These are phyloP conservation scores for Paramormyrops kingsleyae DNA, from an alignment of 2,113 vertebrate genomes.

Conservation along the genomic window DNA sequence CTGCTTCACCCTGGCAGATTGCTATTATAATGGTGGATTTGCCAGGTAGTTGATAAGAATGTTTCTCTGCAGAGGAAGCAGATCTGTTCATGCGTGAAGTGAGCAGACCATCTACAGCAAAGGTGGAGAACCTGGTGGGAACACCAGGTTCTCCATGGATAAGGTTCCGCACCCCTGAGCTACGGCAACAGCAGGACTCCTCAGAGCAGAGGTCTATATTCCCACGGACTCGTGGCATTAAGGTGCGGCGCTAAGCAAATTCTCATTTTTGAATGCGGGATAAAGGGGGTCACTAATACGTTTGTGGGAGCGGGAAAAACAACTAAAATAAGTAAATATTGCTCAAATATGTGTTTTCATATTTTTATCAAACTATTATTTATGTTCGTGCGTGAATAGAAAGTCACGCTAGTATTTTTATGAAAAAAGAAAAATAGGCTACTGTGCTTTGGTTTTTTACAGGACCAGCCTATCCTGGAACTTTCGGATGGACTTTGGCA, in stretches of 20 bases:
- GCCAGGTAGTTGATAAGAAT: background rate
- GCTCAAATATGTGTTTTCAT: background rate
- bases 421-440: background rate
- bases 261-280: background rate
- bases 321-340: background rate
- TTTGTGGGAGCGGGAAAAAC: background rate
- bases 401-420: background rate
- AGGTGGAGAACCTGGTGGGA: too few species aligned
- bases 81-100: background rate
- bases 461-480: too few species aligned
- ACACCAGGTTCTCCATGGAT: too few species aligned
- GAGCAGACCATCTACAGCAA: background rate
- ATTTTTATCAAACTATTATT: background rate
- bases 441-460: background rate
- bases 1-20: background rate
- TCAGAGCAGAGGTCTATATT: background rate
- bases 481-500: too few species aligned
- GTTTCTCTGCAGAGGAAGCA: background rate
- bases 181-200: background rate
- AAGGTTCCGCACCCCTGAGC: too few species aligned
- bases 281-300: background rate
- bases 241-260: background rate
- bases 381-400: background rate
- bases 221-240: background rate
- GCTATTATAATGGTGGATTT: background rate